phyloP scores from a whole-genome alignment of 1,140 invertebrate genomes.

The Mactra quadrangularis region DNA sequence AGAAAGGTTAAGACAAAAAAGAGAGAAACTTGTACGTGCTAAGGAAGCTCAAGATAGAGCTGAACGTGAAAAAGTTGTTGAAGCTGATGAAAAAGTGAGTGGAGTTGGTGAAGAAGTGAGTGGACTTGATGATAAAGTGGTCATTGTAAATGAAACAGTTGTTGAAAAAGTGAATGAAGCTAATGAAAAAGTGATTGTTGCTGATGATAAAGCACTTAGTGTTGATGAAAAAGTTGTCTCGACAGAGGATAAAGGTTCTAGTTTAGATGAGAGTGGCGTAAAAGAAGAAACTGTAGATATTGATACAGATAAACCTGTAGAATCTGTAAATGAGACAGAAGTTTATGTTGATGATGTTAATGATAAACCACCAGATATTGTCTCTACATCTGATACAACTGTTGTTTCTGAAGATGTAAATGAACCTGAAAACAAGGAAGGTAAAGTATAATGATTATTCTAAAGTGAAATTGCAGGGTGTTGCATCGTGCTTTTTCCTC shows the following conservation, averaged over 20 bases:
- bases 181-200: conserved; percentile 8
- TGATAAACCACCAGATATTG: too few species aligned
- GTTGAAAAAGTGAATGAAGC: conserved; percentile 6
- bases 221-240: neutral
- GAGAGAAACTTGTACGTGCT: conserved; percentile 69
- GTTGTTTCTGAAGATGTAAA: neutral
- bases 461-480: too few species aligned
- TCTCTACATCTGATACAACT: conserved; percentile 26
- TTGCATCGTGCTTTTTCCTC: too few species aligned
- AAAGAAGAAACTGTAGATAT: conserved; percentile 74
- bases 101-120: conserved; percentile 26
- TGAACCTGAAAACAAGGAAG: neutral
- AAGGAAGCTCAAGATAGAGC: conserved; percentile 59
- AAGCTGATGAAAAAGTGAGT: neutral
- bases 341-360: neutral
- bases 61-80: conserved; percentile 14
- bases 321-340: conserved; percentile 25
- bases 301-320: conserved; percentile 48
- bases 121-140: conserved; percentile 22
- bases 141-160: conserved; percentile 11
- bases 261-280: conserved; percentile 63
- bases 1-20: conserved; percentile 74
- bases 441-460: neutral
- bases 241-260: too few species aligned
- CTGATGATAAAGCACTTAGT: conserved; percentile 10